phyloP scores from a whole-genome alignment of 2,113 vertebrate species.

The Rynchops niger region DNA sequence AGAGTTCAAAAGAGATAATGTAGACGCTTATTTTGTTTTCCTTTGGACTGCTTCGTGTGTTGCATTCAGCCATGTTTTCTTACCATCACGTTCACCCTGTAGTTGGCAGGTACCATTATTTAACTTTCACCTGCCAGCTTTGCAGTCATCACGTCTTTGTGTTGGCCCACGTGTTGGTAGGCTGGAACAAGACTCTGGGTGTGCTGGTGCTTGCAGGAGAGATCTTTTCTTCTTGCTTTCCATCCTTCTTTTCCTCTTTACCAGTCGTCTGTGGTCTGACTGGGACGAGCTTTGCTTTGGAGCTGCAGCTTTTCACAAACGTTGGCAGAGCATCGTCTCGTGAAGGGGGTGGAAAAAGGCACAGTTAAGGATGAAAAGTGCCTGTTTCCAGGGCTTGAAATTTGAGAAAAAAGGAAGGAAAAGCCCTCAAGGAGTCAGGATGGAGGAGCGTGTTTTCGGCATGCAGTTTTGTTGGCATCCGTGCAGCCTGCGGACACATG shows the following conservation, averaged over 20 bases:
- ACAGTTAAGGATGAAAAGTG: background rate
- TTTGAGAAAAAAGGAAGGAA: background rate
- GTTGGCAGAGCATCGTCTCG: background rate
- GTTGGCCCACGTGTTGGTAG: background rate
- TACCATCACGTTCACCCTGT: background rate
- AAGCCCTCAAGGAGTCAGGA: background rate
- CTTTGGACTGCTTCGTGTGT: background rate
- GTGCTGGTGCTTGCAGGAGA: background rate
- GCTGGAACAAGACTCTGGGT: background rate
- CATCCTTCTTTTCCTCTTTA: background rate
- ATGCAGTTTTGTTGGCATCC: background rate
- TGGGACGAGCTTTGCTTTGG: background rate
- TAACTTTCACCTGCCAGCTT: slow-evolving; percentile 26
- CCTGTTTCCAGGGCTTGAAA: background rate
- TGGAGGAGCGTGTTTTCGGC: background rate
- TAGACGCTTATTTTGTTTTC: background rate
- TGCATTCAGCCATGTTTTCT: background rate
- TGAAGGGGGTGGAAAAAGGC: background rate
- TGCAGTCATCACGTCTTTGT: background rate
- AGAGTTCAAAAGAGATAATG: slow-evolving; percentile 1
- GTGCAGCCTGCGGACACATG: background rate
- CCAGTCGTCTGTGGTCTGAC: background rate
- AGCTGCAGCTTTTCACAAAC: background rate
- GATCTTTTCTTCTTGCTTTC: background rate
- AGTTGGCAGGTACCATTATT: background rate